Evolutionary conservation across 2,113 vertebrate genomes (phyloP).

Genomic region (Nettapus auritus): DNA sequence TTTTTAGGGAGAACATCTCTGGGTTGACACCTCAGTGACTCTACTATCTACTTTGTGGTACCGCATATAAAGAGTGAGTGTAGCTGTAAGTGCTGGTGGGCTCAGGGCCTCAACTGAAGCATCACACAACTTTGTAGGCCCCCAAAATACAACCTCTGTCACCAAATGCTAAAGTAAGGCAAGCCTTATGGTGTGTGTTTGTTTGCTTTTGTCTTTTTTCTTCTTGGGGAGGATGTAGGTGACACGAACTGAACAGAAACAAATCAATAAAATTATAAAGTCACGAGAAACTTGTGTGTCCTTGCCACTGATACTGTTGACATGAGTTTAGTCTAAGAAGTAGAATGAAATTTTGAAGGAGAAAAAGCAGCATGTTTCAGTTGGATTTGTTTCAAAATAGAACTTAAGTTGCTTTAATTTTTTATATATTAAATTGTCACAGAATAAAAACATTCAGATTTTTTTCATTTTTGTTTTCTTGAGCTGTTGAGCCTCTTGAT

Average conservation of each 20-base stretch:
- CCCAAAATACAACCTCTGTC: not conserved
- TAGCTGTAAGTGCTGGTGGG: not conserved
- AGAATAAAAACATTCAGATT: not conserved
- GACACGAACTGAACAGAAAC: not conserved
- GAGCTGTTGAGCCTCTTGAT: not conserved
- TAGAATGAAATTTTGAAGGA: not conserved
- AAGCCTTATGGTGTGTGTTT: not conserved
- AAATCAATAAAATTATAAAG: not conserved
- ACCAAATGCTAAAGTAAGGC: not conserved
- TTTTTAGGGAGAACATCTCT: not conserved
- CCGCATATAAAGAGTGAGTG: not conserved
- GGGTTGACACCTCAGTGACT: not conserved
- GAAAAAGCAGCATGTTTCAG: not conserved
- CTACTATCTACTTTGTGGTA: not conserved
- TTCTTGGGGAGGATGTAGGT: not conserved
- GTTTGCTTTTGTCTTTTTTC: not conserved
- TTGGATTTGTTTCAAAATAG: not conserved
- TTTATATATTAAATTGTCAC: not conserved
- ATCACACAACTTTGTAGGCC: not conserved
- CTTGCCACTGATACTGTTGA: not conserved
- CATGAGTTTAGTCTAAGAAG: not conserved
- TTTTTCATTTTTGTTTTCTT: not conserved
- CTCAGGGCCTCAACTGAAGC: not conserved
- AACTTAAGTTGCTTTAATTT: not conserved
- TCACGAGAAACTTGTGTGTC: not conserved